Evolutionary conservation across 2,113 vertebrate species (phyloP), one percentile per base, ranked within the genome.

Genomic region (Scortum barcoo): DNA sequence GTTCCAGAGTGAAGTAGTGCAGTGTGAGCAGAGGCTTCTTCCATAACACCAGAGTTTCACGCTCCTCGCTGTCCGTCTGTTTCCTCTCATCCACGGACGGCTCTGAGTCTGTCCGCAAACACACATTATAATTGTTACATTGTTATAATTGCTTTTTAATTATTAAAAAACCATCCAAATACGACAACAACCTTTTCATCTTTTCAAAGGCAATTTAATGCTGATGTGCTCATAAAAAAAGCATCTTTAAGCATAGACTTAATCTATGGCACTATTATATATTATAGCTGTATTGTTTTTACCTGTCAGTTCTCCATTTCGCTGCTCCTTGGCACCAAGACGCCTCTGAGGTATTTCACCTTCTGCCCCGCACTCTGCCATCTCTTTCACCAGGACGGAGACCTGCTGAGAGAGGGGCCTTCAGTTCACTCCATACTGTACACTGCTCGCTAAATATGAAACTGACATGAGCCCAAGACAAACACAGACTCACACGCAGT

Each of bases 1-100:
- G 91, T 93, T 98, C 97, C 93, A 97, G 93, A 87, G 89, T 93
- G 94, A 97, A 98, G 96, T 96, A 97, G 93, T 96, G 94, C 88
- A 97, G 94, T 83, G 96, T 97, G 93, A 95, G 68, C 24, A 96
- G 83, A 4, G 96, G 97, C 83, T 95, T 95, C 93, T 89, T 97
- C 96, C 97, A 97, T n/a, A 97, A 92, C 40, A 98, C 95, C 89
- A 97, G 93, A 74, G 86, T 90, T 74, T 95, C 94, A 28, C 95
- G 93, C 90, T 96, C 96, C 84, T 97, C 95, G 33, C 83, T 88
- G 61, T 97, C 96, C 87, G 83, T 88, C 89, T 78, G 93, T 88
- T 95, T 96, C 91, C 88, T 93, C 78, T 96, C 96, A 12, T 90
- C 95, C 84, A 93, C 1, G 14, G 92, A 93, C 60, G 91, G 92